phyloP scores from a whole-genome alignment of 2,113 vertebrate species.

The Kryptolebias marmoratus region DNA sequence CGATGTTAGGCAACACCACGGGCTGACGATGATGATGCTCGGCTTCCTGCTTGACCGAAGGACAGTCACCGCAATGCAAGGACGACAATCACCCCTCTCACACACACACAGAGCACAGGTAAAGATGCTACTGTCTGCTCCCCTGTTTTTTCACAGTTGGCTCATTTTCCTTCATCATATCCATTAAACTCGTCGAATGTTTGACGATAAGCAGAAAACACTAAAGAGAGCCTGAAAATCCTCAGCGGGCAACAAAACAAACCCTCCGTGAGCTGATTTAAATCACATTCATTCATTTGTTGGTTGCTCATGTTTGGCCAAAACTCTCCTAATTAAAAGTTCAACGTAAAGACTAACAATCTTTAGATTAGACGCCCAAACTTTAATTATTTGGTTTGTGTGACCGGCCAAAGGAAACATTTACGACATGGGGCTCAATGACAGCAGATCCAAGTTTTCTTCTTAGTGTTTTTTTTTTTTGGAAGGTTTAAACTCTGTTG shows the following conservation, averaged over 20 bases:
- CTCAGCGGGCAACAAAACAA: slow-evolving; percentile 23
- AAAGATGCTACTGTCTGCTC: slow-evolving; percentile 63
- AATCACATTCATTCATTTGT: no score
- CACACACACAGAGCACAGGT: slow-evolving; percentile 36
- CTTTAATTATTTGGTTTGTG: no score
- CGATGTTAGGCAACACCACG: slow-evolving; percentile 87
- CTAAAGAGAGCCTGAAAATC: neutral
- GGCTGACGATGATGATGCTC: slow-evolving; percentile 84
- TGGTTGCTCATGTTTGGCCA: no score
- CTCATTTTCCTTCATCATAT: slow-evolving; percentile 7
- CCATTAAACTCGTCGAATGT: neutral
- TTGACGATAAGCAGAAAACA: neutral
- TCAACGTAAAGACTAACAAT: no score
- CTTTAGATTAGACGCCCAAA: no score
- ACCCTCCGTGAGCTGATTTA: no score
- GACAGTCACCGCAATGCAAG: slow-evolving; percentile 64
- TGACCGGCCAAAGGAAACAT: no score
- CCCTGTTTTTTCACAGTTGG: neutral
- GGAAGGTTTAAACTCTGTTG: no score
- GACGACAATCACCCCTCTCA: slow-evolving; percentile 17
- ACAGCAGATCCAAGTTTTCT: no score
- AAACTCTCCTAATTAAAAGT: no score
- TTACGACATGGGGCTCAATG: no score
- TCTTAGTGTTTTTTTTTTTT: no score
- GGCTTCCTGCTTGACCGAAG: slow-evolving; percentile 78